Evolutionary conservation across 2,888 invertebrate genomes (phyloP).

Genomic region (Gibbula magus): DNA sequence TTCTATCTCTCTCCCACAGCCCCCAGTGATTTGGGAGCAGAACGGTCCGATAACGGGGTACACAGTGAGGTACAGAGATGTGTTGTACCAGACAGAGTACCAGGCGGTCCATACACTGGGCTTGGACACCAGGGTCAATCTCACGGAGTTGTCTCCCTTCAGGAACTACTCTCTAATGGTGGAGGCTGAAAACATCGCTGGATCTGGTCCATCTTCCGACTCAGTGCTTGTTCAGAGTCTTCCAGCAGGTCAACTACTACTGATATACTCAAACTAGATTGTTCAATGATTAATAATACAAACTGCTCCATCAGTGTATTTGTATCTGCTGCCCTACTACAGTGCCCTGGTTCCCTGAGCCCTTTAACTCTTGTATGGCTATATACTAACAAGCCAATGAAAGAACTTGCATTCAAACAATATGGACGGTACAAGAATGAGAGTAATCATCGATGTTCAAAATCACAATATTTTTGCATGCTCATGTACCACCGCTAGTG

Average conservation of each 20-base stretch:
- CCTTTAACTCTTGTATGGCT: too few relatives aligned
- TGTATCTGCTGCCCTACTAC: too few relatives aligned
- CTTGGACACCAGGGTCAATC: constrained; percentile 38
- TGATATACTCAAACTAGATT: too few relatives aligned
- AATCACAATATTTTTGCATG: too few relatives aligned
- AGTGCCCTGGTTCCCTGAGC: too few relatives aligned
- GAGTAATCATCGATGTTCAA: too few relatives aligned
- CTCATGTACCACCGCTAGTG: too few relatives aligned
- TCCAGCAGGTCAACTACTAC: constrained; percentile 48
- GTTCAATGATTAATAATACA: too few relatives aligned
- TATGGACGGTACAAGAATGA: too few relatives aligned
- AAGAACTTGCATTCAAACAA: too few relatives aligned
- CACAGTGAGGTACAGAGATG: constrained; percentile 43
- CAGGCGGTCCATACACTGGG: not conserved
- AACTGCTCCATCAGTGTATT: too few relatives aligned
- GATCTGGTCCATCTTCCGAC: constrained; percentile 49
- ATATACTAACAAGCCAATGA: too few relatives aligned
- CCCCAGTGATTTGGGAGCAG: constrained; percentile 41
- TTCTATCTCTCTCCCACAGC: constrained; percentile 42
- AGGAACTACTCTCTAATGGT: constrained; percentile 56
- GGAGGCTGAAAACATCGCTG: constrained; percentile 58
- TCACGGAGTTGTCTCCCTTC: constrained; percentile 61
- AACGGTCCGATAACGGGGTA: constrained; percentile 57
- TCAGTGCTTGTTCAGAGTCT: constrained; percentile 47
- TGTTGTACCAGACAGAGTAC: not conserved